A percentile compares a stretch with the other conserved stretches of the same genome.
Evolutionary conservation across 2,113 vertebrate genomes (phyloP).

Genomic region (Xyliphius kryptos): DNA sequence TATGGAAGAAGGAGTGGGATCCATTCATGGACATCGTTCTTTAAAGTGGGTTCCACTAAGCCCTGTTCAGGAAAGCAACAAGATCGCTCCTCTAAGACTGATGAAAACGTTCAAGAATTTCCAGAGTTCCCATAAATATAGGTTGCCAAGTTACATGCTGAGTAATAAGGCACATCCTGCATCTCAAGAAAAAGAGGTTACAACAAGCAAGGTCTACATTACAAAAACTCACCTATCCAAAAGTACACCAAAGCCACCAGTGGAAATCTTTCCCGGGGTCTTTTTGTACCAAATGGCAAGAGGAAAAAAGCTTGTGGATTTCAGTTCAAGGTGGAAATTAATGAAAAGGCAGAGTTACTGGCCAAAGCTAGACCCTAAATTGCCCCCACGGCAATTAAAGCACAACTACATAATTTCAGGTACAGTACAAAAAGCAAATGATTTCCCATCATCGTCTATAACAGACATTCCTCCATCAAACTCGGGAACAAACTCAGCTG

Average conservation of each 20-base stretch:
- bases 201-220: conserved; percentile 77
- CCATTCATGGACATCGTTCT: conserved; percentile 14
- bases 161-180: conserved; percentile 49
- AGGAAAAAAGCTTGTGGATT: conserved; percentile 63
- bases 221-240: conserved; percentile 70
- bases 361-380: conserved; percentile 43
- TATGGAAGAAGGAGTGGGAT: conserved; percentile 1
- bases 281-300: conserved; percentile 74
- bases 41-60: conserved; percentile 26
- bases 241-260: conserved; percentile 55
- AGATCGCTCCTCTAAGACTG: conserved; percentile 39
- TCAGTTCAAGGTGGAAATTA: conserved; percentile 52
- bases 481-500: conserved; percentile 51
- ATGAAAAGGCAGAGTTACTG: conserved; percentile 33
- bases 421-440: conserved; percentile 5
- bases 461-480: conserved; percentile 3
- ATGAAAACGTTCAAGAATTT: conserved; percentile 46
- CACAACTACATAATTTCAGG: background rate
- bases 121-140: no score
- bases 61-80: background rate
- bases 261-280: conserved; percentile 72
- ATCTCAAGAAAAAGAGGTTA: conserved; percentile 51
- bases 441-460: conserved; percentile 12
- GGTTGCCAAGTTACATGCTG: conserved; percentile 63
- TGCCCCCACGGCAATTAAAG: conserved; percentile 14